phyloP scores from a whole-genome alignment of 2,797 vertebrate genomes.

The Notoglanidium macrostoma region DNA sequence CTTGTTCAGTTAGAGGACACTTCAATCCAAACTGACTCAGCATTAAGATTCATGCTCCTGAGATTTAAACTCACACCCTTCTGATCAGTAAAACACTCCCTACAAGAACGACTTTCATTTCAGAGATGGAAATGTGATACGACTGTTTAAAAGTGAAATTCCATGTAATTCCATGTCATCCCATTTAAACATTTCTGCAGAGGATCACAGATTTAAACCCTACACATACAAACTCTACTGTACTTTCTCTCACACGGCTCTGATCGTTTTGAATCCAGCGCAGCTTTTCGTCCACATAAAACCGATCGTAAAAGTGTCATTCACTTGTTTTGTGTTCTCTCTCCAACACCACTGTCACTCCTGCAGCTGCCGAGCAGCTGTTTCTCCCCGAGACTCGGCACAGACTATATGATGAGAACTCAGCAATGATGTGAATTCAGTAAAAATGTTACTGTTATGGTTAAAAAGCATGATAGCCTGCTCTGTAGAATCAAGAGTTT shows the following conservation, averaged over 20 bases:
- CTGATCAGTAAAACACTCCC: background rate
- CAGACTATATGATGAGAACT: background rate
- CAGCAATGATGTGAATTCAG: background rate
- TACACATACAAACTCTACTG: background rate
- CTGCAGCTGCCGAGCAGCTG: slow-evolving; percentile 7
- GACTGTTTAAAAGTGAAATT: background rate
- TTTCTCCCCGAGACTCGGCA: background rate
- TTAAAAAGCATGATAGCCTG: background rate
- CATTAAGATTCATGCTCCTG: background rate
- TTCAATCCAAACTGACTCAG: background rate
- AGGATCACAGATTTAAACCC: background rate
- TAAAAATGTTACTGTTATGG: background rate
- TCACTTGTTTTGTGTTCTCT: background rate
- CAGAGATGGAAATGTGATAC: background rate
- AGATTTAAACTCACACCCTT: slow-evolving; percentile 5
- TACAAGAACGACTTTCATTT: background rate
- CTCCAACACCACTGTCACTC: background rate
- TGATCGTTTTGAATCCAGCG: background rate
- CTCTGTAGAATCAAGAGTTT: background rate
- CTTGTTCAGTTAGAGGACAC: background rate
- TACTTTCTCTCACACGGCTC: too few species aligned
- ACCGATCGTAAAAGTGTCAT: background rate
- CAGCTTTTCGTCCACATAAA: background rate
- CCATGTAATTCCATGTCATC: background rate
- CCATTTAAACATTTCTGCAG: background rate